Conservation (phyloP, 2,113 vertebrate genomes). For the Pteronura brasiliensis region DNA sequence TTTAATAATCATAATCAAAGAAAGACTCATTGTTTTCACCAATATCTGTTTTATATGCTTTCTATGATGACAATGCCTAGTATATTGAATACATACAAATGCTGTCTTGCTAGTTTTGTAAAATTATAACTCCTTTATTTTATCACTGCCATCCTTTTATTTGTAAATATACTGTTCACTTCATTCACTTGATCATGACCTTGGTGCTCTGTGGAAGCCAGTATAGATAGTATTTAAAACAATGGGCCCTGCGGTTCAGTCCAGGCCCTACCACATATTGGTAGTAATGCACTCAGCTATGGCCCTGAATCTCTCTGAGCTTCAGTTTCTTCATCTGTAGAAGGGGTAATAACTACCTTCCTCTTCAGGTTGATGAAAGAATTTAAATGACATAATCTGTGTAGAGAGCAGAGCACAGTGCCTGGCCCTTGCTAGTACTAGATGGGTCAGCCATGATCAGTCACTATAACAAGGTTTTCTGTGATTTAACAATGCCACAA, state of each 20-base stretch:
- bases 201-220: background rate
- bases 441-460: background rate
- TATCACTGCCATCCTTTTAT: background rate
- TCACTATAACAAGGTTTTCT: background rate
- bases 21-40: background rate
- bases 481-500: background rate
- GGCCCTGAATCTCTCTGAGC: background rate
- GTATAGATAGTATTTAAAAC: background rate
- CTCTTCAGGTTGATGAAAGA: background rate
- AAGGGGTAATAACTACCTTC: background rate
- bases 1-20: constrained; percentile 18
- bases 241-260: background rate
- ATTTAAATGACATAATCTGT: background rate
- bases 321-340: background rate
- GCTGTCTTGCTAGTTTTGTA: background rate
- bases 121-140: background rate
- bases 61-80: background rate
- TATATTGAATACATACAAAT: background rate
- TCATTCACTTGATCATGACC: background rate
- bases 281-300: background rate
- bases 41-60: background rate
- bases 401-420: background rate
- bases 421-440: background rate
- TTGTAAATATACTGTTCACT: background rate
- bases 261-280: background rate